phyloP scores from a whole-genome alignment of 2,113 vertebrate genomes.

The Cryptomyrus ogoouensis region DNA sequence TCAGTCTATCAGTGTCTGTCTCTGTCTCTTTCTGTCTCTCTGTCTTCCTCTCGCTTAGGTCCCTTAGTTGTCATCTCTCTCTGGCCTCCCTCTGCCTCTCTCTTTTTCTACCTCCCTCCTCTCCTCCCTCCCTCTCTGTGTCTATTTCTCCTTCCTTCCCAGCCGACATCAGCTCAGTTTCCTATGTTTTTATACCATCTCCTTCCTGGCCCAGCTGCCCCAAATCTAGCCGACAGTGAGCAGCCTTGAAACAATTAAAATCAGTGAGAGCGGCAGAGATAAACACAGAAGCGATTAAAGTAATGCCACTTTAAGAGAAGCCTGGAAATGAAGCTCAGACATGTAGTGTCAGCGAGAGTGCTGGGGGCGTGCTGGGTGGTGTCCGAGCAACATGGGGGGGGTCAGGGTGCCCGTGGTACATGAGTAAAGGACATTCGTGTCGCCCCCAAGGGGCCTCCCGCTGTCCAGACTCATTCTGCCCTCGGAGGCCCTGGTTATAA shows the following conservation, averaged over 20 bases:
- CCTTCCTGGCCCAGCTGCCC: neutral
- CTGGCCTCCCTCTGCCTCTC: neutral
- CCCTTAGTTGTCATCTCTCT: neutral
- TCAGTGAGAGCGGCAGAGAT: neutral
- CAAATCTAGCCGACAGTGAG: neutral
- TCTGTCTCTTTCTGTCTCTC: neutral
- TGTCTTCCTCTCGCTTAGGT: neutral
- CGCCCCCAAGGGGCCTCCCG: constrained; percentile 34
- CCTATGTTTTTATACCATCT: neutral
- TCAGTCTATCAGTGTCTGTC: neutral
- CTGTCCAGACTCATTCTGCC: neutral
- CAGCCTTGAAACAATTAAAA: constrained; percentile 5
- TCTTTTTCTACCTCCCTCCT: neutral
- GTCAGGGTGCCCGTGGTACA: constrained; percentile 55
- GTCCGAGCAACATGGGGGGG: constrained; percentile 34
- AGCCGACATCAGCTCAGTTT: neutral
- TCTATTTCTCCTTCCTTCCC: neutral
- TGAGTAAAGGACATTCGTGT: constrained; percentile 48
- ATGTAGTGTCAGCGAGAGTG: neutral
- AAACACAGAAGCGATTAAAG: constrained; percentile 1
- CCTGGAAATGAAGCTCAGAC: neutral
- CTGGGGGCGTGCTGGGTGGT: neutral
- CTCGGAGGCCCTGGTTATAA: constrained; percentile 24
- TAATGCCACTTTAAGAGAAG: neutral
- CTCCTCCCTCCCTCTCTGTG: neutral